Percentiles rank a stretch among this genome's conserved stretches.
phyloP scores from a whole-genome alignment of 23 tunicate species.

The Halocynthia roretzi region DNA sequence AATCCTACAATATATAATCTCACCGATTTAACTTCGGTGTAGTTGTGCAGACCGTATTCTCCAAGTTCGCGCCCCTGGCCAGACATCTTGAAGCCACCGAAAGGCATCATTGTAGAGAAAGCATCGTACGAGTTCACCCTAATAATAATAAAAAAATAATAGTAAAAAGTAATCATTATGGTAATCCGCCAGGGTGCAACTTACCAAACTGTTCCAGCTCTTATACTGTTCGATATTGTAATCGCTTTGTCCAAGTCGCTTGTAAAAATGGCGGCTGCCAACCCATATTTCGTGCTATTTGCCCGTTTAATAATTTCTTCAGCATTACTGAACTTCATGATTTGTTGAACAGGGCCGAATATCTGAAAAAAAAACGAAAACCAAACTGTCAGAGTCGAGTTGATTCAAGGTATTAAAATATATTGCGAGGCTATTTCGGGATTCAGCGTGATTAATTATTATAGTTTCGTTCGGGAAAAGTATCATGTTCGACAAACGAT shows the following conservation, averaged over 20 bases:
- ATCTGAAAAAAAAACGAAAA: conserved; percentile 24
- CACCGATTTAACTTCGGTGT: conserved; percentile 87
- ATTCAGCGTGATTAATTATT: neutral
- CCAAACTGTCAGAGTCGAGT: neutral
- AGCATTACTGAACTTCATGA: conserved; percentile 87
- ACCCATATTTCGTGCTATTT: conserved; percentile 65
- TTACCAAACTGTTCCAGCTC: conserved; percentile 91
- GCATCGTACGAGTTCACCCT: conserved; percentile 85
- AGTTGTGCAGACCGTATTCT: conserved; percentile 53
- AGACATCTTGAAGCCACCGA: conserved; percentile 98
- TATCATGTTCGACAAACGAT: neutral
- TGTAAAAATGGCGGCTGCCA: conserved; percentile 90
- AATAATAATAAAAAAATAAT: conserved; percentile 8
- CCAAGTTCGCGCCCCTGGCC: conserved; percentile 93
- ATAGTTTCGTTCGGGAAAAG: neutral
- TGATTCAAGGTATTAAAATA: neutral
- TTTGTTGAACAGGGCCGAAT: conserved; percentile 99
- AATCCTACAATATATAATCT: neutral
- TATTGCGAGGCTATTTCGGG: neutral
- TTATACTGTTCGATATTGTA: conserved; percentile 50
- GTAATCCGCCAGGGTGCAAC: neutral
- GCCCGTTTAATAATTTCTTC: conserved; percentile 88
- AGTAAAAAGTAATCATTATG: neutral
- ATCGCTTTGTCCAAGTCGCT: conserved; percentile 69
- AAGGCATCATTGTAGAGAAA: conserved; percentile 77